Evolutionary conservation across 2,888 invertebrate genomes (phyloP), one percentile per base, ranked within the genome.

Genomic region (Lasioglossum leucozonium): DNA sequence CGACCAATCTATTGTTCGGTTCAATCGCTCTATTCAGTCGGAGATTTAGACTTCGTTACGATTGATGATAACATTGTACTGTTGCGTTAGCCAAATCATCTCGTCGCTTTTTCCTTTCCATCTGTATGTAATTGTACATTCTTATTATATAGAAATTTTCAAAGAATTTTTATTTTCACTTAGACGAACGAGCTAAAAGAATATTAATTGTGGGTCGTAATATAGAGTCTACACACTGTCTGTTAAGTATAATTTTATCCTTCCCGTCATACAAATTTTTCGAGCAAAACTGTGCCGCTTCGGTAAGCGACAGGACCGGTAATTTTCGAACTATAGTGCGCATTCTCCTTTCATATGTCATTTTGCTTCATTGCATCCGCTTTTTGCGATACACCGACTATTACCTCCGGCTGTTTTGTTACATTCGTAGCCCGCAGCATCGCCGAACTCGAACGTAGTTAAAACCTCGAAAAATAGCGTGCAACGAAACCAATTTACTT

Each of bases 281-380:
- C 42, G 18, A 2, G 16, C 62, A 37, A 13, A 30, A 4, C 34
- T 34, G 37, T 37, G 18, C 1, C 62, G 26, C 34, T 34, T 10
- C 37, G 22, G 42, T 8, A n/a, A 34, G 18, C 42, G 26, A 30
- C 22, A 34, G 16, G 34, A n/a, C 30, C 30, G 42, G 37, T 40
- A 67, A 51, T 74, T 51, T 22, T 62, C 62, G 47, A 65, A 47
- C 47, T 69, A 40, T 72, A 11, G 4, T 26, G 6, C 47, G 18
- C 74, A 37, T 75, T 84, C 71, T 75, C 83, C 65, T 84, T 84
- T 84, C 84, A 58, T 65, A 76, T 58, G 84, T 79, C 84, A 84
- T 76, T 84, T 84, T 67, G 13, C 72, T 76, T 30, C 18, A 67
- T 44, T 71, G 78, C n/a, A 67, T 30, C 30, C 37, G 71, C 51